A percentile compares a stretch with the other conserved stretches of the same genome.
phyloP scores from a whole-genome alignment of 2,113 vertebrate species.

The Daboia siamensis region DNA sequence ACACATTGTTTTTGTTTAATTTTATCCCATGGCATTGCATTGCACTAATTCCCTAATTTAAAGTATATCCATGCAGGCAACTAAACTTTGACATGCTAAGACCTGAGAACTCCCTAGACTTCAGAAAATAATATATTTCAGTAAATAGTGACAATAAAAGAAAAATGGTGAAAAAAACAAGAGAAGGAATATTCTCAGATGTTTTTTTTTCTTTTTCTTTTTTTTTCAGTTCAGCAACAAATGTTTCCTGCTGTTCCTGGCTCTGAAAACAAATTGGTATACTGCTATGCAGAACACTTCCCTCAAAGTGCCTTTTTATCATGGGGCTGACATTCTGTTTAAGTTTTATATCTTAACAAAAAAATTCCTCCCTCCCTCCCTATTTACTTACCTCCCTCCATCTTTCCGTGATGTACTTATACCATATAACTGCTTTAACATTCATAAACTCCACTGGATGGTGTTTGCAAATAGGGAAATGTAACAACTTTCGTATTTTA shows the following conservation, averaged over 20 bases:
- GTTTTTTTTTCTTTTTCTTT: fast-evolving
- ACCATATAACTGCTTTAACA: not conserved
- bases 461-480: not conserved
- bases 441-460: not conserved
- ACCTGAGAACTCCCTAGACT: not conserved
- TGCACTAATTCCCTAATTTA: conserved; percentile 31
- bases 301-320: conserved; percentile 17
- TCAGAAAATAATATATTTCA: not conserved
- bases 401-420: not conserved
- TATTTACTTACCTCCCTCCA: not conserved
- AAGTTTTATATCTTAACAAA: not conserved
- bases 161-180: not conserved
- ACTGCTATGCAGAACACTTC: conserved; percentile 3
- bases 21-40: conserved; percentile 37
- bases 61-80: not conserved
- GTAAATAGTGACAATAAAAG: fast-evolving
- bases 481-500: not conserved
- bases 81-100: not conserved
- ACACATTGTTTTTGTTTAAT: not conserved
- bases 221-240: not conserved
- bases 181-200: not conserved
- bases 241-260: not conserved
- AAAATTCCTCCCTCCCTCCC: not conserved
- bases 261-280: conserved; percentile 6
- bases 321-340: not conserved